Evolutionary conservation across 2,797 vertebrate genomes (phyloP), one percentile per base, ranked within the genome.

Genomic region (Chlorospingus semifuscus): DNA sequence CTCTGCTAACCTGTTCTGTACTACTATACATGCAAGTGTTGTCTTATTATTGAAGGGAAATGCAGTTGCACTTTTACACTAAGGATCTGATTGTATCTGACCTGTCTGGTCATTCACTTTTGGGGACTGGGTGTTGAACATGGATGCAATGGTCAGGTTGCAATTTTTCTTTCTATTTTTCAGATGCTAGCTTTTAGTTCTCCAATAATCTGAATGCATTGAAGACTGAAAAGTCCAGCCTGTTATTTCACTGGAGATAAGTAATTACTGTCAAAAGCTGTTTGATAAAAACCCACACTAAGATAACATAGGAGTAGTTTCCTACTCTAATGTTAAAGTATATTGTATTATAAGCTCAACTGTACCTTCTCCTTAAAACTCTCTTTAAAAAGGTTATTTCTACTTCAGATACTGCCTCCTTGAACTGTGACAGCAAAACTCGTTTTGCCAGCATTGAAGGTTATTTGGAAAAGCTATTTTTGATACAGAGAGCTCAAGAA

Each of bases 391-490:
- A 71, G 13, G 11, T 77, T 89, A 82, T 83, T 95, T 87, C 49
- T 83, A 44, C 26, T 70, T 81, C 83, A 92, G 36, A 82, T 63
- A 89, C 22, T 82, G 30, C 66, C 57, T 69, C 9, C 37, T 76
- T 82, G 49, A 90, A 91, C 64, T 11, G 13, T 61, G 76, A 50
- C 69, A 90, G 46, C 12, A 92, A 66, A 81, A 89, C 56, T 53
- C 34, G 61, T 65, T 88, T 91, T 81, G 29, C 42, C 39, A 6
- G 0, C n/a, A 29, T 78, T 64, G 81, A 81, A 81, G 26, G 57
- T 71, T 39, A 83, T 95, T 90, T 86, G 42, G 29, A 86, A 94
- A 88, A 83, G 36, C 34, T 87, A n/a, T 65, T 90, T 94, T 94
- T 91, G 53, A 64, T 42, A 46, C 22, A 87, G 41, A 76, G 12